Base-by-base conservation (phyloP, 2,888 invertebrate species). In the Drosophila percnosoma region DNA sequence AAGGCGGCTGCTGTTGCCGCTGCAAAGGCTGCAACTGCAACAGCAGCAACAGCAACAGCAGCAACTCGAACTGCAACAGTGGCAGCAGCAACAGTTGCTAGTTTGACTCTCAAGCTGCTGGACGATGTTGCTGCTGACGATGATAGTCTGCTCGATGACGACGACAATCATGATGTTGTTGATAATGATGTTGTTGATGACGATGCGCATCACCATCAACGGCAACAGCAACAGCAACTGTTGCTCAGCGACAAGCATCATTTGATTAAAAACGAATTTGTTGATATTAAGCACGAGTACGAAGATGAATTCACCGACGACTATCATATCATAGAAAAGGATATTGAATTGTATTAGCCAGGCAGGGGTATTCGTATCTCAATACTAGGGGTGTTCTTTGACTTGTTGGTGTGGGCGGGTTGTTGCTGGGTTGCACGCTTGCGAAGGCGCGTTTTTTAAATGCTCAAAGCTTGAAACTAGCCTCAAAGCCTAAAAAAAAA, bases 301-400 rank as follows among this genome's bases (percentile, higher is more conserved):
- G 82, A 89, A 48, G 83, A 87, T 51, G 80, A 89, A 7, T 89
- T 59, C 38, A 67, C 81, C 15, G 83, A 82, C 49, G 80, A 87
- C 0, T 89, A 52, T 69, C 80, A 80, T 6, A 75, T 90, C 31
- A 80, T 89, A n/a, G 91, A 90, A 52, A 89, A 87, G 57, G 78
- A 83, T 59, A 86, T 90, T n/a, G 86, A 91, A 31, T 54, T 91
- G 70, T 90, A 89, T 70, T 90, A 55, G 27, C n/a, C 36, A 2
- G 8, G 27, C 36, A 33, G 10, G 24, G 4, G 1, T 21, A 45
- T 66, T 68, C 24, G 15, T 45, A 8, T 24, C 45, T 45, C 24
- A 45, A 24, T 45, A 45, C 4, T 24, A 24, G 38, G 38, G 18
- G 10, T 24, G 49, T 49, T 18, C 11, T 49, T 49, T 10, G 18